Base-by-base conservation (phyloP, 2,888 invertebrate genomes). In the Phragmatobia fuliginosa region DNA sequence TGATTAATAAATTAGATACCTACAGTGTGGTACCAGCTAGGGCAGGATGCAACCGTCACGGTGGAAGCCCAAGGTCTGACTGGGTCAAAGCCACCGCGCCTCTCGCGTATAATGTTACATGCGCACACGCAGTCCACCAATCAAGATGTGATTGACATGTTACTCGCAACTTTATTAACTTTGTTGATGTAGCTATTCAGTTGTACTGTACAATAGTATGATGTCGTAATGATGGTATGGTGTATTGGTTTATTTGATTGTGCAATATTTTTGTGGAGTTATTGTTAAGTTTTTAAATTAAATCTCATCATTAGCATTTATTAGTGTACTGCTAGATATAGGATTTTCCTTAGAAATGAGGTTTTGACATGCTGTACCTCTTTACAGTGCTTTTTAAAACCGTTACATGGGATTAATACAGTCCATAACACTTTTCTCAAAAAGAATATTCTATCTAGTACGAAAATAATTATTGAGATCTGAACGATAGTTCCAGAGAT, bases 61-160 rank as follows among this genome's bases (percentile, higher is more conserved):
- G 83, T 85, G 76, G 67, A 73, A 76, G 79, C 68, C 80, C 84
- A 85, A 86, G 87, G 85, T 81, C 81, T 75, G 70, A 74, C 77
- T 83, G 81, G 88, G 87, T 88, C 89, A 89, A 84, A 87, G 85
- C 81, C 89, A 84, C 83, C 85, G 80, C 82, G 73, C 81, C 83
- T 73, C 64, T 73, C 72, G 71, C 68, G 68, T 78, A 69, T 78
- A 75, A 74, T 74, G 74, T 81, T 76, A 77, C 80, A n/a, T 60
- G 63, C 59, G 62, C 60, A 8, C 28, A 52, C 65, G 56, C 70
- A 62, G 25, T 36, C 21, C 41, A 28, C 36, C 21, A 66, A 66
- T 70, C 62, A 62, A 68, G 45, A 62, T 58, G 59, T 63, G 62
- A 68, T 68, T 71, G 65, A 68, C 65, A 68, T 31, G 33, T 62